A percentile compares a stretch with the other conserved stretches of the same genome.
Conservation (phyloP, 2,888 invertebrate genomes). For the Cancer borealis region DNA sequence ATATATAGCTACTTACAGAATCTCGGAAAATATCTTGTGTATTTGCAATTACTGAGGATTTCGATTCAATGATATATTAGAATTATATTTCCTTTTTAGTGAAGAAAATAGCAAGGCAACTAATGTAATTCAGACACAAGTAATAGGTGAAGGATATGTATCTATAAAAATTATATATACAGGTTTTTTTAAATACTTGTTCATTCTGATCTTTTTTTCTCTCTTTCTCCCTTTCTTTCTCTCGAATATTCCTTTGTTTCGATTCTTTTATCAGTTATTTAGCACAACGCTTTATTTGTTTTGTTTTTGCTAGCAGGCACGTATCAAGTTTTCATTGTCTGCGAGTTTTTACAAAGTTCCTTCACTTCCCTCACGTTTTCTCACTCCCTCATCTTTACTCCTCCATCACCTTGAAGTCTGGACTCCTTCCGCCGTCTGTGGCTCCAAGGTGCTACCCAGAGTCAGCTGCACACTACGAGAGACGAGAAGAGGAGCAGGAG, state of each 20-base stretch:
- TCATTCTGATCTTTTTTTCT: not conserved
- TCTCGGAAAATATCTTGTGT: too few species aligned
- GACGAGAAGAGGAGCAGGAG: not conserved
- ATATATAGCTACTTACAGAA: too few species aligned
- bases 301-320: not conserved
- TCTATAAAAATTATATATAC: not conserved
- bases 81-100: not conserved
- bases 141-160: not conserved
- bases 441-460: not conserved
- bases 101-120: not conserved
- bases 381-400: not conserved
- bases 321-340: not conserved
- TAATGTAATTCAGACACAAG: not conserved
- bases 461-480: not conserved
- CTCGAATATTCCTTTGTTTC: not conserved
- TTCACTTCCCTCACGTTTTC: not conserved
- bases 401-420: constrained; percentile 33
- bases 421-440: constrained; percentile 5
- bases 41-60: too few species aligned
- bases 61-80: too few species aligned
- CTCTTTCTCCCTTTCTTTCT: constrained; percentile 6
- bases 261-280: not conserved
- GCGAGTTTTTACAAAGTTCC: not conserved
- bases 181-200: not conserved
- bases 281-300: not conserved